Evolutionary conservation across 2,113 vertebrate species (phyloP).

Genomic region (Alouatta palliata): DNA sequence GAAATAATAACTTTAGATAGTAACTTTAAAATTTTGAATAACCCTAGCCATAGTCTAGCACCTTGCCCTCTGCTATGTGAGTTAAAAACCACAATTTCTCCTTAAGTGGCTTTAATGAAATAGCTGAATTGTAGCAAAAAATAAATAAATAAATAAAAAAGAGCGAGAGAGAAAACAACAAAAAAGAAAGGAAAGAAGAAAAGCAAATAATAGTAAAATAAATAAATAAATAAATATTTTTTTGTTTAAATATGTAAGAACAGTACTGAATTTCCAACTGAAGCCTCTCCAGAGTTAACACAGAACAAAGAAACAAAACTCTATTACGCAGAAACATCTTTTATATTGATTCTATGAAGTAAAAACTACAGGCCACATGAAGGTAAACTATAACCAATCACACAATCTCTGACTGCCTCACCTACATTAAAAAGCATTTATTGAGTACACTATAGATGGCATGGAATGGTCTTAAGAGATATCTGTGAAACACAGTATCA

Average conservation of each 20-base stretch:
- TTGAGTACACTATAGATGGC: neutral
- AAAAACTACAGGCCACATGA: neutral
- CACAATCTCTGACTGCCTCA: neutral
- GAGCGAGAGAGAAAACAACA: neutral
- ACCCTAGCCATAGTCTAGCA: neutral
- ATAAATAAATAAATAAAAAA: neutral
- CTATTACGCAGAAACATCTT: neutral
- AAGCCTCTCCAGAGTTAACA: neutral
- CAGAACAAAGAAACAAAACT: neutral
- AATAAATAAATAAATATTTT: neutral
- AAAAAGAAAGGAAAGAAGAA: neutral
- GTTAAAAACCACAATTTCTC: neutral
- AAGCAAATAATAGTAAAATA: neutral
- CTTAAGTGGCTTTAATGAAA: neutral
- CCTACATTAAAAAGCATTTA: neutral
- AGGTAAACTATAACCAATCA: neutral
- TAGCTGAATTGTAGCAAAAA: neutral
- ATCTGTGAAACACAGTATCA: neutral
- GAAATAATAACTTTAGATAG: slow-evolving; percentile 2
- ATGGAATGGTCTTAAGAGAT: neutral
- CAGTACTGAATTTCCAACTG: neutral
- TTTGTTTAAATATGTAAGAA: neutral
- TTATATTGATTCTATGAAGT: neutral
- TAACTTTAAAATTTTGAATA: slow-evolving; percentile 34
- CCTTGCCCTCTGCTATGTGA: neutral